Conservation (phyloP, 2,888 invertebrate genomes). For the Hypomecis atomaria region DNA sequence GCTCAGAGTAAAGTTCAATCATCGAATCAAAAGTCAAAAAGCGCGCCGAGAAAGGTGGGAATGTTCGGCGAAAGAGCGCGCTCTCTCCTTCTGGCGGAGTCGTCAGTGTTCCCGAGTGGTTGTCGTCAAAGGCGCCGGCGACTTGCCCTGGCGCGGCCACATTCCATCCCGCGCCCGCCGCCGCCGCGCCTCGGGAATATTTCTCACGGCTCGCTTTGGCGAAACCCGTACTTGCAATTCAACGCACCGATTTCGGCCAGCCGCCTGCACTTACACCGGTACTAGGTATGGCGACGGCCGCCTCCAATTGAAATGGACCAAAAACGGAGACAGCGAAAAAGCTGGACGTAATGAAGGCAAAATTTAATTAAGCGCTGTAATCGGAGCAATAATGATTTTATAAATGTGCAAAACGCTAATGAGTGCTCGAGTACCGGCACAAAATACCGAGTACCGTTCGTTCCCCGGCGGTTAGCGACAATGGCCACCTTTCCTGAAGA, state of each 20-base stretch:
- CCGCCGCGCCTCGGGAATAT: conserved; percentile 72
- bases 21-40: not conserved
- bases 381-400: conserved; percentile 4
- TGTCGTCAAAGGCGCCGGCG: conserved; percentile 81
- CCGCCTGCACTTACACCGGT: conserved; percentile 27
- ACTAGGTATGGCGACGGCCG: conserved; percentile 27
- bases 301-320: conserved; percentile 25
- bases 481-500: conserved; percentile 5
- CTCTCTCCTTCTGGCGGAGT: conserved; percentile 72
- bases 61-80: conserved; percentile 66
- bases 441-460: not conserved
- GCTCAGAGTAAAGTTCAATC: no score
- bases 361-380: conserved; percentile 20
- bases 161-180: conserved; percentile 64
- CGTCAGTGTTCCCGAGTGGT: conserved; percentile 74
- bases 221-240: conserved; percentile 62
- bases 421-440: not conserved
- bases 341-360: conserved; percentile 17
- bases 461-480: conserved; percentile 10
- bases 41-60: conserved; percentile 36
- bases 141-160: conserved; percentile 79
- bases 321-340: conserved; percentile 25
- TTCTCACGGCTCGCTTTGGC: conserved; percentile 84
- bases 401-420: conserved; percentile 6
- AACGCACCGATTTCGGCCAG: conserved; percentile 44